Base-by-base conservation (phyloP, 2,888 invertebrate genomes). In the Folsomia manolachei region DNA sequence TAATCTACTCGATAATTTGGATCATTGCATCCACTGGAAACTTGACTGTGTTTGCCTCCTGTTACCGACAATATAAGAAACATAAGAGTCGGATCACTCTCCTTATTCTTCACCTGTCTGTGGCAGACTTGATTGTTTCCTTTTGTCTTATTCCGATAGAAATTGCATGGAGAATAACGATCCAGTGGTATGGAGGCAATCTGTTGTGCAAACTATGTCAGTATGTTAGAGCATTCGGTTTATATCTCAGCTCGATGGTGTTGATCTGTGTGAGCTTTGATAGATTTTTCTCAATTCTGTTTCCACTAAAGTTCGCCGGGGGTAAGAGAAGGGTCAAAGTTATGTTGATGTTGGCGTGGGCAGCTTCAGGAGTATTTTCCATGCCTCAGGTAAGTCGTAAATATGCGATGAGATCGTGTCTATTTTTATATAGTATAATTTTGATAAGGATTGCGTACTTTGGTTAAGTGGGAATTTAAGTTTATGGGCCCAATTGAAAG, bases 51-150 rank as follows among this genome's bases (percentile, higher is more conserved):
- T 89, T 92, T 81, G 85, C 88, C 11, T 88, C 90, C 0, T 75
- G 78, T 21, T 84, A 91, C 19, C 86, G 90, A 81, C 85, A 89
- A 14, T 88, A 88, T 9, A 84, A 90, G 52, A 86, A 89, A 56
- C 84, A 90, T 63, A 91, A 91, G 82, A 90, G 90, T 0, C 84
- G 92, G 52, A 90, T 93, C 65, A 74, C 75, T 51, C 69, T 78
- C 4, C 71, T 93, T 85, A 91, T 93, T 83, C 88, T 91, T 69
- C 91, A 93, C 83, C 85, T 93, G 61, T 89, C 91, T 0, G 86
- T 91, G 0, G 93, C 93, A 7, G 93, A 93, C 83, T 85, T 93
- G 79, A 88, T 93, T 68, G 93, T 93, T 52, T 90, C 90, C 0
- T 91, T 92, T 81, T 87, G 92, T 78, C 90, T 90, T 84, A 90